Base-by-base conservation (phyloP, 2,797 vertebrate species). In the Artibeus jamaicensis region DNA sequence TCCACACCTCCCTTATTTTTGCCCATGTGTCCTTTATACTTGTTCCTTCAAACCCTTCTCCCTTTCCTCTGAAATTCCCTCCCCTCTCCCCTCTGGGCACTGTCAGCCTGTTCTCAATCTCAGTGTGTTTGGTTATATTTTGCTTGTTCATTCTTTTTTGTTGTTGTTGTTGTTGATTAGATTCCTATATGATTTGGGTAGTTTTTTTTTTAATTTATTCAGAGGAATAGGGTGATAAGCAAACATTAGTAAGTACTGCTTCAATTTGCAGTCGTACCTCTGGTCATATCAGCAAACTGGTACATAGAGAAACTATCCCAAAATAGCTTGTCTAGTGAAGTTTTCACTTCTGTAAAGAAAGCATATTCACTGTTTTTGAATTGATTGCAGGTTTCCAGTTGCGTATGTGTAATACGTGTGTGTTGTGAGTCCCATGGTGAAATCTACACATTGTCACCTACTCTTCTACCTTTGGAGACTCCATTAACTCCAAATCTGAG, bases 371-470 rank as follows among this genome's bases (percentile, higher is more conserved):
- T 83, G 42, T 48, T 83, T 70, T 57, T 73, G 57, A 88, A 86
- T 62, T 88, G 46, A 73, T 96, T 82, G 92, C 94, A 95, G 39
- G 55, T 73, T 85, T 85, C 92, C 90, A 96, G 50, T 62, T 94
- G 81, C 92, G 90, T 57, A 10, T 53, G 10, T 85, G 92, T 53
- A 74, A 78, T 71, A 89, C 84, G 74, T 59, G 21, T 94, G 67
- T 73, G 82, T 94, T 92, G 32, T 93, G 70, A 89, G 86, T 91
- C 67, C 59, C 67, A 46, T 46, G 71, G 78, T 81, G 70, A 92
- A 93, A 67, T 92, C 86, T 89, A n/a, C 29, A 78, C 70, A 90
- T 84, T 57, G 53, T 86, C 53, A 21, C 39, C 32, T 79, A 37
- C n/a, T 70, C 76, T 78, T 71, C 86, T 94, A 42, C 44, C 37